Evolutionary conservation across 1,140 invertebrate genomes (phyloP), one percentile per base, ranked within the genome.

Genomic region (Drosophila rufa): DNA sequence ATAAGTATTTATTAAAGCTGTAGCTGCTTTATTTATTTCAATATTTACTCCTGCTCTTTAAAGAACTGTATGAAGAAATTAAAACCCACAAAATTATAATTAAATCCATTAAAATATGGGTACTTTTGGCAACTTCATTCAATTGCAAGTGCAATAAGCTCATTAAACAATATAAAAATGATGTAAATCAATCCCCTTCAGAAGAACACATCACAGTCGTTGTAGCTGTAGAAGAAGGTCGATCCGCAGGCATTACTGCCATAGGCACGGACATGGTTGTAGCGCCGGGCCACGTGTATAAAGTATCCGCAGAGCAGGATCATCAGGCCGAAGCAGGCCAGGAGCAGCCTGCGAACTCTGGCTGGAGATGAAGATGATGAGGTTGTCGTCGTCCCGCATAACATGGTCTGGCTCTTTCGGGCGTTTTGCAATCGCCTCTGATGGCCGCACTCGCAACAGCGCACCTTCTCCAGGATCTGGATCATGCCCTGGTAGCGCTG

Each of bases 381-480:
- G n/a, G 11, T 7, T 27, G 17, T 4, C 0, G 15, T 3, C 0
- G 1, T 15, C 11, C 36, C 30, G 6, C 12, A n/a, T 33, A 8
- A 0, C 4, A 30, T 17, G 1, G 27, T 15, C 36, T 40, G 46
- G 0, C 5, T 4, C 14, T 38, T 25, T 8, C 19, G 14, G 1
- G 9, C 56, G 2, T 22, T 27, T 1, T 15, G n/a, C 6, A 85
- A 12, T 0, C 82, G 53, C 1, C 11, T 42, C 12, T 14, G 22
- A 42, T 85, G 82, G 9, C 74, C 65, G 25, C 82, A 87, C 0
- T 82, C 57, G 12, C 82, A 85, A 65, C 75, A 81, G 0, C 75
- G 82, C n/a, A 85, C 47, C 19, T 53, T 30, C 14, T 48, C 45
- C 0, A 85, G 17, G 7, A 78, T 17, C 5, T 70, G 38, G 6